Base-by-base conservation (phyloP, 37 sponge, comb jelly and placozoan genomes). In the Tethya wilhelma region DNA sequence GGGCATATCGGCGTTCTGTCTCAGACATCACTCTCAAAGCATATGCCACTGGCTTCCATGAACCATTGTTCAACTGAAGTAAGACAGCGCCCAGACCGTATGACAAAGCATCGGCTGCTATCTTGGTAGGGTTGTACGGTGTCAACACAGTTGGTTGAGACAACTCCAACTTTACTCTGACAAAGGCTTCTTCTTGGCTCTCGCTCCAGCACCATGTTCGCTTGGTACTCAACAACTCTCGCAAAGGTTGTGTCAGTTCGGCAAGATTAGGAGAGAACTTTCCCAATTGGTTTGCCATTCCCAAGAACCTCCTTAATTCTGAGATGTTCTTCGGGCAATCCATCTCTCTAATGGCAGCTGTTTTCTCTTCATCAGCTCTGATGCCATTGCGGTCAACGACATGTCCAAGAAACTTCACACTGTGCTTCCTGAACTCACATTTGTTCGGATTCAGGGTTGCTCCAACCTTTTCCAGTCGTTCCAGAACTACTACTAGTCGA, bases 251-350 rank as follows among this genome's bases (percentile, higher is more conserved):
- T 2, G 44, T 67, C 12, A 73, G 14, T 36, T 86, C 67, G 20
- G 82, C 75, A 12, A 80, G 20, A 33, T 77, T 75, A 1, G 64
- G 78, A 30, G 83, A 76, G 62, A 76, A 77, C 60, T 82, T 83
- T 36, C 83, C 84, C 38, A 78, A 32, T 38, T 89, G 78, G 43
- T 81, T 88, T 33, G 56, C 79, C 84, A 83, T 83, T 9, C 90
- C 84, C 39, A 89, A 20, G 44, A 89, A 83, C 20, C 79, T 32
- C 43, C 72, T 30, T 1, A 83, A 19, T 6, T 77, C 84, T 4
- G 74, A 28, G 11, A 74, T 57, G 6, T 39, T 49, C 28, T 28
- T 56, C 17, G 83, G 83, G 36, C 26, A 44, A 2, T 66, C 46
- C 83, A 88, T 77, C 19, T 39, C 37, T 6, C 7, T 59, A 34